phyloP scores from a whole-genome alignment of 1,140 invertebrate species.

The Oreohelix idahoensis region DNA sequence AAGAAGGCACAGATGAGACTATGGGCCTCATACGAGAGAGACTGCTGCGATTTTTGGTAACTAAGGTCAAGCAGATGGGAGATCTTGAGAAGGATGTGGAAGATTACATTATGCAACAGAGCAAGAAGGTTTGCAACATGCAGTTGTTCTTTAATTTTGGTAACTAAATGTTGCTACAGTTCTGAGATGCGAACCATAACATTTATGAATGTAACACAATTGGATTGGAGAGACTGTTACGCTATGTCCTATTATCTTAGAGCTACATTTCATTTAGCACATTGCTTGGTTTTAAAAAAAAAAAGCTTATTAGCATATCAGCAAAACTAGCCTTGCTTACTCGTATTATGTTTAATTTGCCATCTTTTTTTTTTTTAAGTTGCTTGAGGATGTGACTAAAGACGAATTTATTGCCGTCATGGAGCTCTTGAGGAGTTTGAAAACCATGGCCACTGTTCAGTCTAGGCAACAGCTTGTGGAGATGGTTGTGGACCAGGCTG shows the following conservation, averaged over 20 bases:
- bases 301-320: no score
- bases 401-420: slow-evolving; percentile 94
- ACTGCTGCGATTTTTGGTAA: slow-evolving; percentile 89
- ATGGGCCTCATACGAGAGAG: slow-evolving; percentile 81
- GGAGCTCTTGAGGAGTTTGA: slow-evolving; percentile 85
- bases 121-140: slow-evolving; percentile 82
- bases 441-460: slow-evolving; percentile 83
- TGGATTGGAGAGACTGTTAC: no score
- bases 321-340: no score
- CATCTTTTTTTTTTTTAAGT: slow-evolving; percentile 72
- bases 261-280: no score
- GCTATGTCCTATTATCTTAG: no score
- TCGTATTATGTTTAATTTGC: no score
- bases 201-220: no score
- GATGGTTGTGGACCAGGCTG: slow-evolving; percentile 86
- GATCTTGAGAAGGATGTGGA: slow-evolving; percentile 90
- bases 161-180: no score
- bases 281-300: no score
- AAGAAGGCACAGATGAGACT: slow-evolving; percentile 38
- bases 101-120: slow-evolving; percentile 86
- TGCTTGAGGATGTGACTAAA: slow-evolving; percentile 83
- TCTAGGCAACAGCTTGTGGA: slow-evolving; percentile 91
- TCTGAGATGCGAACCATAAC: no score
- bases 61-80: slow-evolving; percentile 86
- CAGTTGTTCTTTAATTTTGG: background rate